A percentile compares a stretch with the other conserved stretches of the same genome.
Evolutionary conservation across 2,113 vertebrate genomes (phyloP).

Genomic region (Pyrgilauda ruficollis): DNA sequence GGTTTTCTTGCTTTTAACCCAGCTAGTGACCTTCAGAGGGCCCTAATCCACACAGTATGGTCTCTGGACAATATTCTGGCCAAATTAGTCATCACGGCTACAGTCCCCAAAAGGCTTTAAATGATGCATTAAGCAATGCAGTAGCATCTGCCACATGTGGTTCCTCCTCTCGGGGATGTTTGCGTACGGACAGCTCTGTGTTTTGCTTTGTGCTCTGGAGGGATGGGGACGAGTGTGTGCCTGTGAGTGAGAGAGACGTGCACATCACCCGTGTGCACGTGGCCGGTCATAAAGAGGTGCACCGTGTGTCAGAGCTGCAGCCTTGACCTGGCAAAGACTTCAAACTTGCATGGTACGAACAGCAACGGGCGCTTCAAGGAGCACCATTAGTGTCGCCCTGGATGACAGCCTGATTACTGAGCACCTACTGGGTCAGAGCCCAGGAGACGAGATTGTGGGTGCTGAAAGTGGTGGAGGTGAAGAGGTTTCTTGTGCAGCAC

Average conservation of each 20-base stretch:
- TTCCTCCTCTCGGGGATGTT: background rate
- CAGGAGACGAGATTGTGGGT: background rate
- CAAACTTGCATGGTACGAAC: rapidly evolving
- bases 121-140: slow-evolving; percentile 51
- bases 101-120: slow-evolving; percentile 40
- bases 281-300: background rate
- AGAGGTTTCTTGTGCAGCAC: background rate
- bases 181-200: background rate
- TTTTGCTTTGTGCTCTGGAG: background rate
- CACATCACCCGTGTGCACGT: rapidly evolving
- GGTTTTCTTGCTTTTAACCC: background rate
- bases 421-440: background rate
- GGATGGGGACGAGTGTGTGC: background rate
- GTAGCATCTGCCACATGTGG: slow-evolving; percentile 30
- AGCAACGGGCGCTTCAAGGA: background rate
- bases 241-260: background rate
- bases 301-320: background rate
- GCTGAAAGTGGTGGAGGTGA: background rate
- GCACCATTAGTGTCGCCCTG: rapidly evolving
- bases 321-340: background rate
- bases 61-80: slow-evolving; percentile 22
- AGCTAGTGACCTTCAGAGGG: slow-evolving; percentile 10
- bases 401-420: background rate
- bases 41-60: background rate
- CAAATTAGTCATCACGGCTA: background rate